Evolutionary conservation across 2,113 vertebrate species (phyloP).

Genomic region (Garra rufa): DNA sequence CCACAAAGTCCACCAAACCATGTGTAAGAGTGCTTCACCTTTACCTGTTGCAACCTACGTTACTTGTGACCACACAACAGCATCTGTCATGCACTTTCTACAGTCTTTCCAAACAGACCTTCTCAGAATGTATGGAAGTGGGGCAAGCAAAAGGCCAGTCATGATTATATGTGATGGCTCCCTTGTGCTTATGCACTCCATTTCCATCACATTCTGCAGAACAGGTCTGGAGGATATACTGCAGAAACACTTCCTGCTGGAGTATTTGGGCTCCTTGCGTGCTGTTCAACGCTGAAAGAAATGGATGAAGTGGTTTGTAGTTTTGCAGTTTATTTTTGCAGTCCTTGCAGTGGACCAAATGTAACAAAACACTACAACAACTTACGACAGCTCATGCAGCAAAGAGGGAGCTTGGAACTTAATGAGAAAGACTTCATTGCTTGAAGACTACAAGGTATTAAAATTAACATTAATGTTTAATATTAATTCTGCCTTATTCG

Average conservation of each 20-base stretch:
- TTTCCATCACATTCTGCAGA: constrained; percentile 37
- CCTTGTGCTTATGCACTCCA: constrained; percentile 35
- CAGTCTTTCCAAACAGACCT: constrained; percentile 22
- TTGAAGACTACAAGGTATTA: too few species aligned
- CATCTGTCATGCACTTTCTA: constrained; percentile 11
- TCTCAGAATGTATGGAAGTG: not conserved
- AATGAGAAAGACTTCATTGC: too few species aligned
- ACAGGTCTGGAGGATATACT: constrained; percentile 3
- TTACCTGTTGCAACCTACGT: constrained; percentile 35
- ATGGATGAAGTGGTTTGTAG: too few species aligned
- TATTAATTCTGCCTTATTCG: too few species aligned
- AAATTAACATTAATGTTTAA: too few species aligned
- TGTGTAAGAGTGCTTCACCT: constrained; percentile 39
- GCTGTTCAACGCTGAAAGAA: too few species aligned
- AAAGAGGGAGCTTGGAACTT: too few species aligned
- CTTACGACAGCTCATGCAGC: too few species aligned
- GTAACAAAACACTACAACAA: too few species aligned
- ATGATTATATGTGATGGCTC: constrained; percentile 42
- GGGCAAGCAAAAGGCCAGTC: not conserved
- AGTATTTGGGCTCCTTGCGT: too few species aligned
- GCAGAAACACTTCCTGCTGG: constrained; percentile 4
- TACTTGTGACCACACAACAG: constrained; percentile 45
- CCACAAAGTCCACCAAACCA: constrained; percentile 29
- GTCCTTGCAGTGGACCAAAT: too few species aligned
- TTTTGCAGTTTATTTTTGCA: too few species aligned